Evolutionary conservation across 1,140 invertebrate genomes (phyloP).

Genomic region (Matsumurasca onukii): DNA sequence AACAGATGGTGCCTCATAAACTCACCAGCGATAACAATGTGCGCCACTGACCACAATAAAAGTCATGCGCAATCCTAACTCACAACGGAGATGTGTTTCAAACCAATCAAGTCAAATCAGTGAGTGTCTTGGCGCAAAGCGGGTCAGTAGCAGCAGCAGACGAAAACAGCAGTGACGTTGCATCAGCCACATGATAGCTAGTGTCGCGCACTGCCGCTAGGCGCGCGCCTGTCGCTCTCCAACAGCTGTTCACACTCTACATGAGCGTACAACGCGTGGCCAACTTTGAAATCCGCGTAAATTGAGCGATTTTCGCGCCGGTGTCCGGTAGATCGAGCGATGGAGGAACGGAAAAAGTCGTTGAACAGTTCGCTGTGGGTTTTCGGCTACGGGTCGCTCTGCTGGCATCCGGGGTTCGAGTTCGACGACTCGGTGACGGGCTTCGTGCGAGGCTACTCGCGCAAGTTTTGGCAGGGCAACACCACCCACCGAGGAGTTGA

Average conservation of each 20-base stretch:
- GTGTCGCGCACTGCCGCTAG: background rate
- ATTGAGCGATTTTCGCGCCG: background rate
- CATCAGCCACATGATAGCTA: conserved; percentile 12
- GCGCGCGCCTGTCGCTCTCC: conserved; percentile 10
- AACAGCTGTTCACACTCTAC: conserved; percentile 11
- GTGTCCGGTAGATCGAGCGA: background rate
- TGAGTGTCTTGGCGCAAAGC: background rate
- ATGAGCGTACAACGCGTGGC: background rate
- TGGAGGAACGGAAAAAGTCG: conserved; percentile 1
- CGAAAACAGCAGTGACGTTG: conserved; percentile 9
- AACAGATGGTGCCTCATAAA: too few species aligned
- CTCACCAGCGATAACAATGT: too few species aligned
- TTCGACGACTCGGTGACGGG: conserved; percentile 70
- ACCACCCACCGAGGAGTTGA: conserved; percentile 74
- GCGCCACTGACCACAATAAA: too few species aligned
- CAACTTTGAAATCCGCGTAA: background rate
- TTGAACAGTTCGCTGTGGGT: conserved; percentile 58
- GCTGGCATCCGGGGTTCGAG: conserved; percentile 84
- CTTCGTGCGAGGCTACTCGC: conserved; percentile 69
- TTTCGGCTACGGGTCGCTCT: conserved; percentile 84
- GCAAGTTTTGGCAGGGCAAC: conserved; percentile 88
- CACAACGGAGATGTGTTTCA: too few species aligned
- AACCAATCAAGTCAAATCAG: too few species aligned
- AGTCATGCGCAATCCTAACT: too few species aligned
- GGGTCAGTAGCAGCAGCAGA: background rate